Conservation (phyloP, 2,888 invertebrate species). For the Protula sp. region DNA sequence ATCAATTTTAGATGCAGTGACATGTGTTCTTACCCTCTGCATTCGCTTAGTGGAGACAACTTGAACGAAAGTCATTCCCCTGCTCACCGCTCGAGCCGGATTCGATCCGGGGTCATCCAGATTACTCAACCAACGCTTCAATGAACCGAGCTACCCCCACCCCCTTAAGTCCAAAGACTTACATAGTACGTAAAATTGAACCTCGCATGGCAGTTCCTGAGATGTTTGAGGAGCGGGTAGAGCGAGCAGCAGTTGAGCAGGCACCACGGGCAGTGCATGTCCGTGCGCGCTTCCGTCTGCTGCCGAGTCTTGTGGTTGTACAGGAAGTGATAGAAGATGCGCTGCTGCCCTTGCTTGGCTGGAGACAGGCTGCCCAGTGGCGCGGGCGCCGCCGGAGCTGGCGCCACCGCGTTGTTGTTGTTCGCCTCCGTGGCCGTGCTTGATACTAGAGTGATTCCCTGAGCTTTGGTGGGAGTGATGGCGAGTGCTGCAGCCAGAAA, state of each 20-base stretch:
- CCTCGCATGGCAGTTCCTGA: constrained; percentile 86
- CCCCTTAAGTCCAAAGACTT: too few relatives aligned
- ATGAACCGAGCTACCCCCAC: too few relatives aligned
- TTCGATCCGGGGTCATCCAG: too few relatives aligned
- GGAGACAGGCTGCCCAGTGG: constrained; percentile 27
- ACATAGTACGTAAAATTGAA: constrained; percentile 89
- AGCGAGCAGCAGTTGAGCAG: constrained; percentile 80
- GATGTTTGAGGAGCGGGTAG: constrained; percentile 85
- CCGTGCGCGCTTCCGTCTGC: constrained; percentile 89
- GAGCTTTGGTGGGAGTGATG: too few relatives aligned
- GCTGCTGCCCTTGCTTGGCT: constrained; percentile 58
- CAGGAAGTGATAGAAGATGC: constrained; percentile 91
- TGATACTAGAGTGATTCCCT: too few relatives aligned
- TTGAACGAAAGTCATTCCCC: too few relatives aligned
- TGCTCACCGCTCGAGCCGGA: too few relatives aligned
- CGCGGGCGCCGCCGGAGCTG: neutral
- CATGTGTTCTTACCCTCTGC: too few relatives aligned
- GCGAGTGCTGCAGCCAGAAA: too few relatives aligned
- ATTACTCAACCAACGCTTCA: too few relatives aligned
- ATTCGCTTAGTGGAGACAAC: too few relatives aligned
- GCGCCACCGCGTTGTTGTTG: neutral
- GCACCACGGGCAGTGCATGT: constrained; percentile 94
- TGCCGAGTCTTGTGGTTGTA: constrained; percentile 92
- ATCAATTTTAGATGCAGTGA: too few relatives aligned
- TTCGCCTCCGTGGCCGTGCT: constrained; percentile 2